phyloP scores from a whole-genome alignment of 2,797 vertebrate species.

The Artibeus jamaicensis region DNA sequence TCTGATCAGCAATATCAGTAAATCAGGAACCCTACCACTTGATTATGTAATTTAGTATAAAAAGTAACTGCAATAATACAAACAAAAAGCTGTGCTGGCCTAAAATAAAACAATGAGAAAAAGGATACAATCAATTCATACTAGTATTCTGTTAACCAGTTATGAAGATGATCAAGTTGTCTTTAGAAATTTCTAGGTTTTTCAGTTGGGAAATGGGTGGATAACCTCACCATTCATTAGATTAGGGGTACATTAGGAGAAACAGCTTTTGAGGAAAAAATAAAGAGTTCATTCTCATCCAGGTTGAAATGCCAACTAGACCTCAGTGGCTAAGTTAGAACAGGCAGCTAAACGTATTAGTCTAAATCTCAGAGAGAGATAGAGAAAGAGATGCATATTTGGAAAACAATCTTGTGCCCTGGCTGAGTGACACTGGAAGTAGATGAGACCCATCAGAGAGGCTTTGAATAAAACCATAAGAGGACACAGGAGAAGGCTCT shows the following conservation, averaged over 20 bases:
- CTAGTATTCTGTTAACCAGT: background rate
- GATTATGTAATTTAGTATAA: background rate
- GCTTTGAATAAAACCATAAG: background rate
- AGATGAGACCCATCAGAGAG: background rate
- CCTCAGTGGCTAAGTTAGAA: background rate
- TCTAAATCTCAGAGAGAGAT: background rate
- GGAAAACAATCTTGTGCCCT: background rate
- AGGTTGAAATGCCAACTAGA: background rate
- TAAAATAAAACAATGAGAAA: background rate
- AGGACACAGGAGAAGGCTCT: background rate
- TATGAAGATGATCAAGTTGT: background rate
- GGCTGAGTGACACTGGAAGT: background rate
- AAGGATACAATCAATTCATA: background rate
- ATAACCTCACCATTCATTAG: background rate
- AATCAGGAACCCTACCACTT: background rate
- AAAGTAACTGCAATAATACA: background rate
- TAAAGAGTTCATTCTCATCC: background rate
- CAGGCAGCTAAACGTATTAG: background rate
- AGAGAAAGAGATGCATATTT: background rate
- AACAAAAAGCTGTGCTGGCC: background rate
- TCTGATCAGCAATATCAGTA: background rate
- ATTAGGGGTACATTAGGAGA: background rate
- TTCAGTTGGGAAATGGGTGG: background rate
- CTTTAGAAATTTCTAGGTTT: background rate
- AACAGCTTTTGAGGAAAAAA: background rate